Percentiles rank a stretch among this genome's conserved stretches.
These are phyloP conservation scores for Chascanopsetta lugubris DNA, from an alignment of 2,113 vertebrate genomes.

Conservation along the genomic window DNA sequence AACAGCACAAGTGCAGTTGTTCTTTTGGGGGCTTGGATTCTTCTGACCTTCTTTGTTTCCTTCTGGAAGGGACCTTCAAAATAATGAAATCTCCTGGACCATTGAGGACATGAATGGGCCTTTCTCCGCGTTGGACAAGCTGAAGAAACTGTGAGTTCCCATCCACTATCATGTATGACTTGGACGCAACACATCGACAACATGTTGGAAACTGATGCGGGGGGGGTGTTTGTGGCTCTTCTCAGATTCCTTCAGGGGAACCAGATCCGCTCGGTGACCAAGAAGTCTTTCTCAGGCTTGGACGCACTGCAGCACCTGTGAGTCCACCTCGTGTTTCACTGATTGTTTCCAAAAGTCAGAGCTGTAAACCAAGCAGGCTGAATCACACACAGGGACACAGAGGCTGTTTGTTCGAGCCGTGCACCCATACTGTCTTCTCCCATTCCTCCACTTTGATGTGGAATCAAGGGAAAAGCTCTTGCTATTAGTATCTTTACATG, in stretches of 20 bases:
- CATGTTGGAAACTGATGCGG: slow-evolving; percentile 5
- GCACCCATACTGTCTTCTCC: slow-evolving; percentile 42
- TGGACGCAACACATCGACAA: neutral
- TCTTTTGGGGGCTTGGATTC: slow-evolving; percentile 61
- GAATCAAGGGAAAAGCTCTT: slow-evolving; percentile 25
- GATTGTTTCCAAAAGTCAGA: slow-evolving; percentile 50
- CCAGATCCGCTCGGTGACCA: slow-evolving; percentile 94
- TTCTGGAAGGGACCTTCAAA: slow-evolving; percentile 88
- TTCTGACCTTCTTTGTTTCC: slow-evolving; percentile 51
- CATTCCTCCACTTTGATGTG: slow-evolving; percentile 63
- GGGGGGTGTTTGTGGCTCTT: slow-evolving; percentile 32
- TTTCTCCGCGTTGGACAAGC: slow-evolving; percentile 92
- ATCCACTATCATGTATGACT: neutral
- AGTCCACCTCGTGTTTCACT: slow-evolving; percentile 77
- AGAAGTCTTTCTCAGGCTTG: slow-evolving; percentile 95
- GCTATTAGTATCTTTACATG: slow-evolving; percentile 51
- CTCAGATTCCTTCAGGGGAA: slow-evolving; percentile 92
- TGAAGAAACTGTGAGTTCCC: slow-evolving; percentile 87
- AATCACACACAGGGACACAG: slow-evolving; percentile 54
- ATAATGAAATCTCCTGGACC: slow-evolving; percentile 98
- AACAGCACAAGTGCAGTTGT: slow-evolving; percentile 39
- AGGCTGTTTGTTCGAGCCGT: slow-evolving; percentile 45
- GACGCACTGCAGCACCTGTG: slow-evolving; percentile 93
- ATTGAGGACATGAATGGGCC: slow-evolving; percentile 99
- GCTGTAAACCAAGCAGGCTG: slow-evolving; percentile 60